Percentiles rank a stretch among this genome's conserved stretches.
Conservation (phyloP, 2,797 vertebrate species). For the Orestias chungarensis region DNA sequence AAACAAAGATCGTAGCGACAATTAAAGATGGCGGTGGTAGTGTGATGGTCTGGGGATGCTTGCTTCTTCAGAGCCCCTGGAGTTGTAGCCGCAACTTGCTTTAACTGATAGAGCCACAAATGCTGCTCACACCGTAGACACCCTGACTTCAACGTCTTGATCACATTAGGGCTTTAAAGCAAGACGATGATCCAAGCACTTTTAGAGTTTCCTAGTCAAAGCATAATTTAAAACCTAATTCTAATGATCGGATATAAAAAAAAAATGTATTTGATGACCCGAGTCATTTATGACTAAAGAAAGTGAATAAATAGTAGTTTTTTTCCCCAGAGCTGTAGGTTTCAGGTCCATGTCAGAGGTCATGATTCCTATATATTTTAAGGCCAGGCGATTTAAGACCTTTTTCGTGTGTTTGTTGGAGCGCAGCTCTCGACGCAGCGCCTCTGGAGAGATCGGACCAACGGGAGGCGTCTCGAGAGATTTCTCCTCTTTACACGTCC, state of each 20-base stretch:
- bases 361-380: too few species aligned
- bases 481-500: slow-evolving; percentile 31
- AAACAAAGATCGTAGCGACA: too few species aligned
- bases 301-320: not conserved
- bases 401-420: not conserved
- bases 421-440: slow-evolving; percentile 36
- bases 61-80: not conserved
- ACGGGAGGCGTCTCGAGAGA: slow-evolving; percentile 48
- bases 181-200: not conserved
- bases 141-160: too few species aligned
- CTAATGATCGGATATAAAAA: too few species aligned
- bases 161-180: too few species aligned
- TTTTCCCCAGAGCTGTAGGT: not conserved
- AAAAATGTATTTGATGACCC: too few species aligned
- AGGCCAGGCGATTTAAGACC: too few species aligned
- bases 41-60: not conserved
- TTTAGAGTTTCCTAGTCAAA: not conserved
- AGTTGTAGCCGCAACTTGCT: not conserved
- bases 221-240: not conserved
- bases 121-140: not conserved
- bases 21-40: not conserved
- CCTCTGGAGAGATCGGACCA: slow-evolving; percentile 54
- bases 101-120: not conserved
- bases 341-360: not conserved
- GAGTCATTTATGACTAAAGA: not conserved